These are phyloP conservation scores for Phania funesta DNA, from an alignment of 2,888 invertebrate species.

Conservation along the genomic window DNA sequence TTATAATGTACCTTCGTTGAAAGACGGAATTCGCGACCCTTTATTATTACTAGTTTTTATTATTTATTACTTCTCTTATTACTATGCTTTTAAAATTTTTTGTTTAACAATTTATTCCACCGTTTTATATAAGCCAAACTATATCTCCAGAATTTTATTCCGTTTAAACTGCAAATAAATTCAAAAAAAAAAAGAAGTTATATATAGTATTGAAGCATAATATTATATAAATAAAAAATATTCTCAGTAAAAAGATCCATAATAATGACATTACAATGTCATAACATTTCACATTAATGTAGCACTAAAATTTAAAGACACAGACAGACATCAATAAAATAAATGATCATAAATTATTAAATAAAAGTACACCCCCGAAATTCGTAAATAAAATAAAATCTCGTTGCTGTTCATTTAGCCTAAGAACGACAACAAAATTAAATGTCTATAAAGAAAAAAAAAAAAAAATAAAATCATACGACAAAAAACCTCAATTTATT, in stretches of 20 bases:
- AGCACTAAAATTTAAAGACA: conserved; percentile 6
- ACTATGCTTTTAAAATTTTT: too few species aligned
- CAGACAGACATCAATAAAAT: not conserved
- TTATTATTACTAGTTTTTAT: too few species aligned
- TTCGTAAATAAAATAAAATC: not conserved
- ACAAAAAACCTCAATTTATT: conserved; percentile 50
- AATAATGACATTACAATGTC: conserved; percentile 19
- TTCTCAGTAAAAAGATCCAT: not conserved
- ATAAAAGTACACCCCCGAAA: conserved; percentile 41
- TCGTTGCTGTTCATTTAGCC: not conserved
- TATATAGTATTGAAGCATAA: not conserved
- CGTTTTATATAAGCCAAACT: too few species aligned
- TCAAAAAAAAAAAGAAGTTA: not conserved
- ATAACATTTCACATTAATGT: conserved; percentile 30
- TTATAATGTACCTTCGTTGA: too few species aligned
- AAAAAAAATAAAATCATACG: too few species aligned
- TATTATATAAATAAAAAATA: not conserved
- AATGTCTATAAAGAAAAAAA: not conserved
- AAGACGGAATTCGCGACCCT: too few species aligned
- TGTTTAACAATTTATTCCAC: too few species aligned
- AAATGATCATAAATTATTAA: conserved; percentile 37
- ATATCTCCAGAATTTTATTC: too few species aligned
- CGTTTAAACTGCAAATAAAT: too few species aligned
- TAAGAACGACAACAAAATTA: not conserved
- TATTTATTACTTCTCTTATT: too few species aligned